These are phyloP conservation scores for Acleris sparsana DNA, from an alignment of 2,888 invertebrate species.

Conservation along the genomic window DNA sequence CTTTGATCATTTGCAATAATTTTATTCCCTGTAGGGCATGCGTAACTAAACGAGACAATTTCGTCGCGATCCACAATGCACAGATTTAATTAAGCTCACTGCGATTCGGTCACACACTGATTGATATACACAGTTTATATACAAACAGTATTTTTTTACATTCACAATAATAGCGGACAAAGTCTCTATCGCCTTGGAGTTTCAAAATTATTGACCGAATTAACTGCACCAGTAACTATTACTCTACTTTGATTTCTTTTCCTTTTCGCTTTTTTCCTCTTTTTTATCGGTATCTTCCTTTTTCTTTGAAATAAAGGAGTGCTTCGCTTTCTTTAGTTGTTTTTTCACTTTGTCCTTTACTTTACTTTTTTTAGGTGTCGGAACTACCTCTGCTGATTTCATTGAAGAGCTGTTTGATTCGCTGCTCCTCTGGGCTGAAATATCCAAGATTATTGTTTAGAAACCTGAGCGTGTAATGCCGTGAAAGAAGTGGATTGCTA, in stretches of 20 bases:
- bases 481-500: too few species aligned
- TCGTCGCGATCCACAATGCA: too few species aligned
- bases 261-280: constrained; percentile 65
- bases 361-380: constrained; percentile 73
- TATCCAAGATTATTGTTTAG: not conserved
- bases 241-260: constrained; percentile 60
- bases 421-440: constrained; percentile 77
- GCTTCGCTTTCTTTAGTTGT: constrained; percentile 77
- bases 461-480: too few species aligned
- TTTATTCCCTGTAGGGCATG: not conserved
- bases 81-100: not conserved
- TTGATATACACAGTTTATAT: not conserved
- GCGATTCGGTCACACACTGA: not conserved
- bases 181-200: constrained; percentile 4
- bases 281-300: constrained; percentile 66
- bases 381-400: constrained; percentile 66
- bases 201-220: constrained; percentile 9
- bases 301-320: constrained; percentile 71
- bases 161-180: not conserved
- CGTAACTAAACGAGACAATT: too few species aligned
- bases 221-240: constrained; percentile 13
- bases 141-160: not conserved
- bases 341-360: constrained; percentile 79
- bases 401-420: constrained; percentile 75
- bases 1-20: not conserved